Percentiles rank a stretch among this genome's conserved stretches.
Conservation (phyloP, 2,113 vertebrate species). For the Lycaon pictus region DNA sequence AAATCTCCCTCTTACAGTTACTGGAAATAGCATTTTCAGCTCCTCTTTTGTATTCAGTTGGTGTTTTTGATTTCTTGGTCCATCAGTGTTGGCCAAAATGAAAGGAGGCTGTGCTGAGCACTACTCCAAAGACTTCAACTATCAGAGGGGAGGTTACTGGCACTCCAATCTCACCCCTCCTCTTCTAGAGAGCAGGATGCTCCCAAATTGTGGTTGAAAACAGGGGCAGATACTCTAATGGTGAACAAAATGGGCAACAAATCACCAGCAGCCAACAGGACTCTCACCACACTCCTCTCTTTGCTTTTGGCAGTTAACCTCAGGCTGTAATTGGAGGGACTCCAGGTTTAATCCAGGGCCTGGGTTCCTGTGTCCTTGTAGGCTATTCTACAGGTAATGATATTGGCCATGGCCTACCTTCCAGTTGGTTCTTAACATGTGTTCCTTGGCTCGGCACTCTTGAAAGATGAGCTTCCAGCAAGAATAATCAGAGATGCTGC, state of each 20-base stretch:
- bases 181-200: background rate
- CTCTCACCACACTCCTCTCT: background rate
- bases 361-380: background rate
- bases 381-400: background rate
- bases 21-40: background rate
- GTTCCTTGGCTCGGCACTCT: constrained; percentile 91
- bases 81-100: background rate
- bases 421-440: constrained; percentile 93
- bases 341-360: background rate
- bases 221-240: background rate
- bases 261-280: background rate
- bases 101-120: background rate
- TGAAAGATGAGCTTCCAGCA: constrained; percentile 95
- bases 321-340: background rate
- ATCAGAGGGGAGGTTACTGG: background rate
- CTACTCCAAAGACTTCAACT: background rate
- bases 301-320: constrained; percentile 25
- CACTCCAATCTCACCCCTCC: background rate
- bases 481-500: constrained; percentile 90
- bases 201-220: background rate
- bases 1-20: background rate
- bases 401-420: constrained; percentile 89
- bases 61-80: background rate
- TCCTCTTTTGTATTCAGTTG: background rate
- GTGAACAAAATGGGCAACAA: background rate